phyloP scores from a whole-genome alignment of 2,888 invertebrate genomes.

The Parnassius glacialis region DNA sequence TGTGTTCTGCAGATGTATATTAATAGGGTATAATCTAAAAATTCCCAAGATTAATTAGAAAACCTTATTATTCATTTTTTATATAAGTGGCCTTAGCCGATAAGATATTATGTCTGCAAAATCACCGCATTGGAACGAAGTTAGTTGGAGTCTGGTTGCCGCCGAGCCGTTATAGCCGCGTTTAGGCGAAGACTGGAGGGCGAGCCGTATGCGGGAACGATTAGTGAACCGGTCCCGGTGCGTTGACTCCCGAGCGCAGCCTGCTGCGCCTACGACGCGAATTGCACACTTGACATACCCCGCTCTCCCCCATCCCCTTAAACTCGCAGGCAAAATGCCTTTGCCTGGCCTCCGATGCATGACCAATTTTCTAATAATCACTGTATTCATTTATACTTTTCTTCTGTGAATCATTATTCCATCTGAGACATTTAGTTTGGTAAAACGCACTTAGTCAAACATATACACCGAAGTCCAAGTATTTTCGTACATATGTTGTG shows the following conservation, averaged over 20 bases:
- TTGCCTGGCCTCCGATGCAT: conserved; percentile 7
- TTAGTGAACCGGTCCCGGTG: conserved; percentile 76
- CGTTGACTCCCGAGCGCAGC: conserved; percentile 65
- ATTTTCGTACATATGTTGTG: too few species aligned
- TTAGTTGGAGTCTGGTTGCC: conserved; percentile 44
- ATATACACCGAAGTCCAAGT: too few species aligned
- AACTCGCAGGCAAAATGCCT: conserved; percentile 30
- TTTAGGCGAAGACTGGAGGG: conserved; percentile 73
- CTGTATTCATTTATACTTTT: too few species aligned
- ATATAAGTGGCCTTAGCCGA: too few species aligned
- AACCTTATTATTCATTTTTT: too few species aligned
- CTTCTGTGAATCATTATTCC: too few species aligned
- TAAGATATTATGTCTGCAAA: not conserved
- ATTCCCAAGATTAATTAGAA: too few species aligned
- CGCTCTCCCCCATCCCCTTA: conserved; percentile 28
- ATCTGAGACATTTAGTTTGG: too few species aligned
- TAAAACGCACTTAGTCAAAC: too few species aligned
- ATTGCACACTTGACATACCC: conserved; percentile 52
- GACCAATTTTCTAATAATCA: conserved; percentile 17
- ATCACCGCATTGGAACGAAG: conserved; percentile 35
- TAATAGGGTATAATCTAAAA: too few species aligned
- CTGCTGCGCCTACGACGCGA: conserved; percentile 58
- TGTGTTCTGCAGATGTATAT: too few species aligned
- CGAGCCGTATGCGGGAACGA: conserved; percentile 68
- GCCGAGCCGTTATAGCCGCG: conserved; percentile 71